Conservation (phyloP, 2,113 vertebrate genomes). For the Camelus bactrianus region DNA sequence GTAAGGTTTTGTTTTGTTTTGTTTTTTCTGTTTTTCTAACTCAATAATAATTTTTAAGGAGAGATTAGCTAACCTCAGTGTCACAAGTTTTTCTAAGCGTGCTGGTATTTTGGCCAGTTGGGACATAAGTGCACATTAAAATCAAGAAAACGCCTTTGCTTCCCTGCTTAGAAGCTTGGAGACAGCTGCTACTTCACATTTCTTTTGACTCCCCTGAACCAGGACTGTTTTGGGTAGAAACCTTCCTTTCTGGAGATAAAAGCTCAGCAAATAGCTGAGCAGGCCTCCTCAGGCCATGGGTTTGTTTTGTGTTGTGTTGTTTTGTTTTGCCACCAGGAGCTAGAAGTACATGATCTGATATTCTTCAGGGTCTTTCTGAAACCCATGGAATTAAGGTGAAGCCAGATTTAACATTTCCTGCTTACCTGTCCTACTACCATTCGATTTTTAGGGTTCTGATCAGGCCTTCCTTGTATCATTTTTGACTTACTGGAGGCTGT, state of each 20-base stretch:
- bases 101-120: background rate
- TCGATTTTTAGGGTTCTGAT: background rate
- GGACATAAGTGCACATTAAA: background rate
- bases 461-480: background rate
- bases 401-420: background rate
- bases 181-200: background rate
- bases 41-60: conserved; percentile 21
- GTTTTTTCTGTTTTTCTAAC: background rate
- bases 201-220: background rate
- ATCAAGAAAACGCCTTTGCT: background rate
- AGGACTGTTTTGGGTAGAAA: background rate
- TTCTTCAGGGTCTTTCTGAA: background rate
- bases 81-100: background rate
- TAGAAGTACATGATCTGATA: background rate
- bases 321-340: background rate
- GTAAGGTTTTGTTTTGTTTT: background rate
- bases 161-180: background rate
- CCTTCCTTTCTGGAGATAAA: background rate
- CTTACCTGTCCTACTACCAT: background rate
- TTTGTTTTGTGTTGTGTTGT: background rate
- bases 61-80: background rate
- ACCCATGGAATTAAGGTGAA: background rate
- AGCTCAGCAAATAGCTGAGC: background rate
- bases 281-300: background rate
- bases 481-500: background rate